Base-by-base conservation (phyloP, 1,140 invertebrate genomes). In the Whitmania pigra region DNA sequence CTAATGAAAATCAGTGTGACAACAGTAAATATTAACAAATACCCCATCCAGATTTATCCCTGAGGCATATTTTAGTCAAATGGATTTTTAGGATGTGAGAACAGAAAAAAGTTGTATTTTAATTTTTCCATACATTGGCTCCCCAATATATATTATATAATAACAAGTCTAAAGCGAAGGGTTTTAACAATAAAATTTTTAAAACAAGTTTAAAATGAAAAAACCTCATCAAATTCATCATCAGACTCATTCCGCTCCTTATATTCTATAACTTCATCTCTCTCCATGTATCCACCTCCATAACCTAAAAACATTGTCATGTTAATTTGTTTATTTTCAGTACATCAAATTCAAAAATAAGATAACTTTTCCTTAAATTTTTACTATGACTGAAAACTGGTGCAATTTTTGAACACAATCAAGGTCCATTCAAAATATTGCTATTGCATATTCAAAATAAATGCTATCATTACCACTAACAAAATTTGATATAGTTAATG, bases 141-240 rank as follows among this genome's bases (percentile, higher is more conserved):
- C n/a, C 9, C 54, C 2, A 25, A 57, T 57, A 20, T 57, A n/a
- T 57, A 25, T 9, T 25, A 9, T 57, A 25, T 9, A 3, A 9
- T 20, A 20, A 57, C 9, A 57, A 57, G 55, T 69, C 75, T 74
- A 55, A 29, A 25, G 53, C 15, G 22, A 54, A 49, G 22, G 77
- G 75, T 85, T 2, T 93, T 93, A n/a, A 86, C 95, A 97, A 82
- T 84, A 72, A 18, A 74, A 75, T 60, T 20, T 73, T 29, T 73
- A 25, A 71, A 71, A 54, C 22, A 31, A 53, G 25, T 15, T 17
- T 31, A 25, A 20, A 71, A 11, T 54, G 18, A 31, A 54, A 54
- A 25, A 54, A 82, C 80, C 77, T 81, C 80, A 78, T 82, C 81
- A 78, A 77, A 81, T 75, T 80, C 79, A 76, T 76, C 77, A 67